Percentiles rank a stretch among this genome's conserved stretches.
Evolutionary conservation across 2,113 vertebrate genomes (phyloP).

Genomic region (Otus sunia): DNA sequence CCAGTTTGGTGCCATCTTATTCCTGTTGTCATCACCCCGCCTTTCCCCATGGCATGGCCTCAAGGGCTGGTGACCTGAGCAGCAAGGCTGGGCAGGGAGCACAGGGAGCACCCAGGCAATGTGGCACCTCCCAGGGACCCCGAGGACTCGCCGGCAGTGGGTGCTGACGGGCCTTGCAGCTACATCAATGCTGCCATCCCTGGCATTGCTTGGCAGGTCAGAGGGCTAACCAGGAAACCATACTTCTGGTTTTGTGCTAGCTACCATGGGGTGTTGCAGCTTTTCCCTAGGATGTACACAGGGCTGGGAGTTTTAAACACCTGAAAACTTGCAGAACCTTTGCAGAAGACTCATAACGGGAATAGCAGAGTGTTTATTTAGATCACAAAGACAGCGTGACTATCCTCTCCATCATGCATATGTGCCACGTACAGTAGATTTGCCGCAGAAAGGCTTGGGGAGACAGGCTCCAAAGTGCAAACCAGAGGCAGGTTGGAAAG

Average conservation of each 20-base stretch:
- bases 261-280: accelerated
- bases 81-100: background rate
- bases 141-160: accelerated
- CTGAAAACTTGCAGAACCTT: background rate
- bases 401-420: background rate
- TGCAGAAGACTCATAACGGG: background rate
- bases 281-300: background rate
- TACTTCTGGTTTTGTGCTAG: background rate
- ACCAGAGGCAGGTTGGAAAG: background rate
- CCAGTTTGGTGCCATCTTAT: background rate
- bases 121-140: background rate
- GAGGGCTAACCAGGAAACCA: background rate
- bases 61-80: background rate
- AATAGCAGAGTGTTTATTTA: background rate
- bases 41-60: accelerated
- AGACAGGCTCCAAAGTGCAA: background rate
- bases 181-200: background rate
- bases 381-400: background rate
- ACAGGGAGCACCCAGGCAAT: background rate
- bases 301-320: background rate
- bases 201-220: background rate
- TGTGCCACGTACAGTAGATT: background rate
- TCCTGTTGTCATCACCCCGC: background rate
- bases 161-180: background rate
- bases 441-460: background rate